phyloP scores from a whole-genome alignment of 2,113 vertebrate species.

The Zosterops borbonicus region DNA sequence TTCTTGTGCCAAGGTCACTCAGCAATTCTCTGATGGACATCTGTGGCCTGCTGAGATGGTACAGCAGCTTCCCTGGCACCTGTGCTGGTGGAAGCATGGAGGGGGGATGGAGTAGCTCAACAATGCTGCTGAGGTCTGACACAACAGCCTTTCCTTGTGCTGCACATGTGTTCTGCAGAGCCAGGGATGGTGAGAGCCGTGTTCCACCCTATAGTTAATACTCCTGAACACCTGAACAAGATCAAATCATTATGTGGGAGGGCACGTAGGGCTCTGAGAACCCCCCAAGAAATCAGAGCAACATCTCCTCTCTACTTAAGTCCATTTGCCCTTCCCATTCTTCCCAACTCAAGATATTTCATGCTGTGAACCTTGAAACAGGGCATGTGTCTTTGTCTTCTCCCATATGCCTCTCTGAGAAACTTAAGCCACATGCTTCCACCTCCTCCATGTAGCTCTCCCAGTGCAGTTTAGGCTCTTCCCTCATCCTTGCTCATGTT shows the following conservation, averaged over 20 bases:
- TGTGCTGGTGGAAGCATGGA: neutral
- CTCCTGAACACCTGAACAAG: neutral
- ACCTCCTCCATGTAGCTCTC: neutral
- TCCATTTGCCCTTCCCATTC: neutral
- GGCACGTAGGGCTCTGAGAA: neutral
- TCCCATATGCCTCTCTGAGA: neutral
- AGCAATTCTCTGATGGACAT: neutral
- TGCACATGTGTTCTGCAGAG: rapidly evolving
- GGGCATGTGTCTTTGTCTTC: neutral
- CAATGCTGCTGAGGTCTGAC: neutral
- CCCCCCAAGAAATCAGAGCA: neutral
- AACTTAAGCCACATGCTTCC: neutral
- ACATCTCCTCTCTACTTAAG: neutral
- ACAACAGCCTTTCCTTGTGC: neutral
- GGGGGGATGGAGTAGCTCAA: neutral
- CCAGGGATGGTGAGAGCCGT: neutral
- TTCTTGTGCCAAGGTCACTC: neutral
- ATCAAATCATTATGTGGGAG: neutral
- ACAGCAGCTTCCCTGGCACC: neutral
- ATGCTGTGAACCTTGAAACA: neutral
- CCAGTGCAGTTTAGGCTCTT: neutral
- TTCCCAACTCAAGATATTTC: neutral
- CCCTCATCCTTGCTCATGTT: neutral
- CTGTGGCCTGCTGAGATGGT: conserved; percentile 28
- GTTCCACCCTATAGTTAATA: neutral